A percentile compares a stretch with the other conserved stretches of the same genome.
Conservation (phyloP, 2,113 vertebrate species). For the Collichthys lucidus region DNA sequence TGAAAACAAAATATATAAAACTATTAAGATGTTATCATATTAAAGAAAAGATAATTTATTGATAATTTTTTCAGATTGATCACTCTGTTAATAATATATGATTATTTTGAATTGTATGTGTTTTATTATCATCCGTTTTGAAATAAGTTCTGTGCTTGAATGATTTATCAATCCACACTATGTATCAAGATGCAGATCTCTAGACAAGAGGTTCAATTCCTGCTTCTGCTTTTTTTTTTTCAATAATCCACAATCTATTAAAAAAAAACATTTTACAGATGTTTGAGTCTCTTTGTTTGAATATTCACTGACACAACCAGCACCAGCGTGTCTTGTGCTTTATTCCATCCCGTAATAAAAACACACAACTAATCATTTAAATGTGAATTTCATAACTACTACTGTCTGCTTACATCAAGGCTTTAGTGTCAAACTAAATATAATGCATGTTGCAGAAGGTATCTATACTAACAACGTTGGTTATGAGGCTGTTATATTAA, state of each 20-base stretch:
- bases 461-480: too few relatives aligned
- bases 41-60: conserved; percentile 3
- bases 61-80: conserved; percentile 39
- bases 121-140: conserved; percentile 60
- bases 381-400: not conserved
- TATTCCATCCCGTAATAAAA: not conserved
- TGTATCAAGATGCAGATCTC: conserved; percentile 58
- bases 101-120: conserved; percentile 49
- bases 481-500: not conserved
- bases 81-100: conserved; percentile 48
- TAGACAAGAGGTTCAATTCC: conserved; percentile 44
- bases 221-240: conserved; percentile 46
- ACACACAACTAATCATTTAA: not conserved
- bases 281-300: conserved; percentile 22
- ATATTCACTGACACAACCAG: not conserved
- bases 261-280: conserved; percentile 69
- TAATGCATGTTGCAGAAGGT: not conserved
- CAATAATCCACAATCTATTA: conserved; percentile 68
- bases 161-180: conserved; percentile 54
- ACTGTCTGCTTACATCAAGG: not conserved
- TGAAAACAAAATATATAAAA: not conserved
- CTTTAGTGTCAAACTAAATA: not conserved
- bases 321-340: not conserved
- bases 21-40: not conserved
- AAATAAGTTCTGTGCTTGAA: conserved; percentile 59